Conservation (phyloP, 1,140 invertebrate species). For the Varroa destructor region DNA sequence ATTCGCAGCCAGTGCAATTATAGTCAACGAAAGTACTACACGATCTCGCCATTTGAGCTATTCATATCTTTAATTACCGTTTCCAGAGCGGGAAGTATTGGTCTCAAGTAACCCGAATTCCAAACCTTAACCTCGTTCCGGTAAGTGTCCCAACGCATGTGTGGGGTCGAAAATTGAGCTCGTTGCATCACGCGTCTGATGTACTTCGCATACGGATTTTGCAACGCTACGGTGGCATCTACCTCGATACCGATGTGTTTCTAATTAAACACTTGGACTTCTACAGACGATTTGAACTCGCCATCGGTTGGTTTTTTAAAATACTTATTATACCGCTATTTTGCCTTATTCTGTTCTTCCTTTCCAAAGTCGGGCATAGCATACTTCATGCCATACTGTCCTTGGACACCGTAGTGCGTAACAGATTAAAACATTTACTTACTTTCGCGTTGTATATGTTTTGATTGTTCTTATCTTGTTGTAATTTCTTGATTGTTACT, state of each 20-base stretch:
- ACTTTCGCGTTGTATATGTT: too few species aligned
- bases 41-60: too few species aligned
- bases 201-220: constrained; percentile 39
- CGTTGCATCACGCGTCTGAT: constrained; percentile 41
- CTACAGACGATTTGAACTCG: constrained; percentile 40
- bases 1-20: too few species aligned
- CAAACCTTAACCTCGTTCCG: constrained; percentile 29
- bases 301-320: constrained; percentile 38
- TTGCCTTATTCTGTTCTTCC: too few species aligned
- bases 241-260: constrained; percentile 41
- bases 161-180: constrained; percentile 36
- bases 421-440: too few species aligned
- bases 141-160: constrained; percentile 35
- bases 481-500: too few species aligned
- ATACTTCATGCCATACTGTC: too few species aligned
- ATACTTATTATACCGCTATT: too few species aligned
- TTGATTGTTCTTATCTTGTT: too few species aligned
- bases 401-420: too few species aligned
- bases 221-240: constrained; percentile 41
- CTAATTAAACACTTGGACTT: constrained; percentile 40
- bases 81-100: constrained; percentile 34
- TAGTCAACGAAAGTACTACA: too few species aligned
- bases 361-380: too few species aligned
- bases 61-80: background rate
- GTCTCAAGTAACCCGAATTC: constrained; percentile 32